Base-by-base conservation (phyloP, 2,888 invertebrate species). In the Atethmia centrago region DNA sequence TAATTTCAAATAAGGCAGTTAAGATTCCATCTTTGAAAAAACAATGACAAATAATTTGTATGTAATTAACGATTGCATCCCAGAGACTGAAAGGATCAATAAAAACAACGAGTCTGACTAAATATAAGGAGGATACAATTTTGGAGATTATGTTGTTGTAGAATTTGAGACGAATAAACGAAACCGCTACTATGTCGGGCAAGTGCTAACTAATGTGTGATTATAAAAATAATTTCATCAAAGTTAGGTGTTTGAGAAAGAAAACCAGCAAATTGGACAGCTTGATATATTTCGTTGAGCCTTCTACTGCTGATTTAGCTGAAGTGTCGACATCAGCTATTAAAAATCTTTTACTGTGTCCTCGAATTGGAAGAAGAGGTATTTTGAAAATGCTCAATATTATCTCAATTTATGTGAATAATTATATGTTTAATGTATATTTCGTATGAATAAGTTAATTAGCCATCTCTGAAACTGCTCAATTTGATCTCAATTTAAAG, bases 281-380 rank as follows among this genome's bases (percentile, higher is more conserved):
- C 5, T n/a, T 53, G 14, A 53, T n/a, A 49, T 49, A 49, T n/a
- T 56, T 56, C 9, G 56, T 56, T 28, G 28, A 28, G 28, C 56
- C 28, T 28, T 56, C 28, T 56, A 56, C 56, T 56, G 28, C 53
- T 53, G 14, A 53, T 53, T 53, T 53, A 14, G 25, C 25, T 14
- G 25, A 53, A 53, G 53, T 53, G 53, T 25, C 53, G 53, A 53
- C 25, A 53, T 53, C 53, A 53, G 25, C 25, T 25, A 25, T 25
- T 55, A 55, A 55, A 55, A 25, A 55, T 28, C 55, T 25, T 53
- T 53, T 53, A 14, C 14, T 25, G 53, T 53, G 14, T 53, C 53
- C 53, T 53, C 53, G 53, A 53, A 53, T 53, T 25, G 53, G 53
- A n/a, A 53, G 51, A 51, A 9, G 53, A 53, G 53, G 53, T 53